Base-by-base conservation (phyloP, 2,888 invertebrate species). In the Lordiphosa fenestrarum region DNA sequence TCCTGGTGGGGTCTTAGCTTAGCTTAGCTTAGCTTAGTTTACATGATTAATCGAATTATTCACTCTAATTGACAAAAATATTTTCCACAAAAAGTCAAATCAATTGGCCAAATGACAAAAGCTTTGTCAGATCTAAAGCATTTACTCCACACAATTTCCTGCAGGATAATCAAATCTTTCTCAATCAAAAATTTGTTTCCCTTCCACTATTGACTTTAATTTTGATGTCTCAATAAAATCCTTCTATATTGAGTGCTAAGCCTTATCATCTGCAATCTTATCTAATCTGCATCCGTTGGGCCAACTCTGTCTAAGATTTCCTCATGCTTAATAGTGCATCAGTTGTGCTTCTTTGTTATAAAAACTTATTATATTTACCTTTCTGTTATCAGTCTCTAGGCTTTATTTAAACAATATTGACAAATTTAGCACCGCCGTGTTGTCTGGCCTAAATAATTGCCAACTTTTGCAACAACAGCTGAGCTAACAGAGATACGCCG, bases 291-390 rank as follows among this genome's bases (percentile, higher is more conserved):
- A 15, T 9, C 7, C 12, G 41, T 48, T 15, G 1, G 1, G 7
- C 30, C 30, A 7, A 30, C 9, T 30, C 30, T 30, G 3, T 10
- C 3, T 10, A 3, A 30, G 21, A 51, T 60, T 51, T 44, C 44
- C 36, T 40, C n/a, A 55, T 12, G 30, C 25, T 15, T 30, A 25
- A 21, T 36, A 25, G 6, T 6, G 6, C 23, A 23, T 38, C 9
- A 30, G 30, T 30, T 30, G 9, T 30, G 9, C 30, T 9, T 30
- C 30, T 30, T 30, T 30, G 30, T 30, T 30, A n/a, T n/a, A n/a
- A n/a, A n/a, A n/a, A 30, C 9, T 30, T 9, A 9, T 30, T 30
- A 46, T 69, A 60, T 75, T 75, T 75, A 60, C 75, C 51, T 72
- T 51, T 50, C 38, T 36, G 46, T 53, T 73, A 78, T 74, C 72